Percentiles rank a stretch among this genome's conserved stretches.
Conservation (phyloP, 2,113 vertebrate species). For the Atractosteus spatula region DNA sequence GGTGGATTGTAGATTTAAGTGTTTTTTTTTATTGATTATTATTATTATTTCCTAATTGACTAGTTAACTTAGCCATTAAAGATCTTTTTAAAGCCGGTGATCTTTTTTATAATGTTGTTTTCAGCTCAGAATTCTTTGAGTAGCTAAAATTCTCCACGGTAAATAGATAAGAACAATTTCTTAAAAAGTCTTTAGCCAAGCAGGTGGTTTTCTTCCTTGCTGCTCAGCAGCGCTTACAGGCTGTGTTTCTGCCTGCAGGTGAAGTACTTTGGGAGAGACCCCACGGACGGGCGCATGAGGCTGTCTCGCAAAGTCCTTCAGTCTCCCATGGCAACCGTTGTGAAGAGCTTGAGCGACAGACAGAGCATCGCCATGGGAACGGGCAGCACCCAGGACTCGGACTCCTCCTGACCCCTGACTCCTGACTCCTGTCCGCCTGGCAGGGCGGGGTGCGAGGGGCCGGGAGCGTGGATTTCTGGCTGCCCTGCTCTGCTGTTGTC, state of each 20-base stretch:
- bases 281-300: slow-evolving; percentile 93
- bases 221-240: not conserved
- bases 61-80: not conserved
- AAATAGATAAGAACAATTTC: too few species aligned
- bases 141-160: too few species aligned
- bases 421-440: not conserved
- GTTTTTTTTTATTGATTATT: not conserved
- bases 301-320: slow-evolving; percentile 93
- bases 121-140: too few species aligned
- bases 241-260: slow-evolving; percentile 68
- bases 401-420: slow-evolving; percentile 27
- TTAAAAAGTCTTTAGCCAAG: too few species aligned
- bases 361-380: slow-evolving; percentile 79
- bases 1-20: not conserved
- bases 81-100: too few species aligned
- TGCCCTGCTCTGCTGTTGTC: not conserved
- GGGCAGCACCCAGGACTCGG: slow-evolving; percentile 6
- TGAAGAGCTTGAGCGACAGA: slow-evolving; percentile 82
- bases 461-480: not conserved
- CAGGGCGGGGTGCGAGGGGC: not conserved
- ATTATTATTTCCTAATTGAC: not conserved
- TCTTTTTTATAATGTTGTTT: too few species aligned
- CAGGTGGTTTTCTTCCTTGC: not conserved
- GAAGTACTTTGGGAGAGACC: slow-evolving; percentile 95
- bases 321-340: slow-evolving; percentile 67